Evolutionary conservation across 2,797 vertebrate species (phyloP), one percentile per base, ranked within the genome.

Genomic region (Clamator glandarius): DNA sequence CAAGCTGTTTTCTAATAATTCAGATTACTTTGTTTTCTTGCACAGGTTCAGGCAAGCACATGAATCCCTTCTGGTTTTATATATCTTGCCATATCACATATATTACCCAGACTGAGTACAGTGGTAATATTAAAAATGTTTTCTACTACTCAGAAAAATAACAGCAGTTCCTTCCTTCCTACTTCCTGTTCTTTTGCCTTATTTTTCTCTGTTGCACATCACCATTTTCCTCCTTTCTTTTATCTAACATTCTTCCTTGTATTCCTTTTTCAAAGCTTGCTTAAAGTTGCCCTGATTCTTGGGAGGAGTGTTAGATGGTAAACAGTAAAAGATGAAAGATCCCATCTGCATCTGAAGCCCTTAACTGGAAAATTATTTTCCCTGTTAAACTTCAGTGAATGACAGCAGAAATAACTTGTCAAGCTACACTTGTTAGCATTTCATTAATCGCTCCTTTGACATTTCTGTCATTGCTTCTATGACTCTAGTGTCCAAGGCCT

Each of bases 321-420:
- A 73, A 83, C 0, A 89, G 46, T 28, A 79, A 41, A 88, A 72
- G 29, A 61, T 85, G 23, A 80, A 87, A 73, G 39, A 76, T 36
- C 33, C 80, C 0, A 3, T 62, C 29, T 69, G 16, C 18, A 55
- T 62, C n/a, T 94, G 81, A 83, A 58, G 20, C 8, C 44, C 62
- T 20, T 24, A 62, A 78, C 57, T 75, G 61, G n/a, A 83, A 84
- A 84, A 87, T 74, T 64, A 61, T 9, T 44, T 67, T 91, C 21
- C 51, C 57, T 78, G 54, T 67, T 93, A 77, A 92, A 85, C 16
- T 87, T 83, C 44, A 64, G 70, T 72, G 36, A 95, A 67, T 64
- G 78, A 63, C 70, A 95, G 48, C 68, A 92, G 74, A 89, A 95
- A 74, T 66, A 94, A 89, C 26, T 44, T 69, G 59, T 70, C 63